Conservation (phyloP, 2,113 vertebrate genomes). For the Brachirus orientalis region DNA sequence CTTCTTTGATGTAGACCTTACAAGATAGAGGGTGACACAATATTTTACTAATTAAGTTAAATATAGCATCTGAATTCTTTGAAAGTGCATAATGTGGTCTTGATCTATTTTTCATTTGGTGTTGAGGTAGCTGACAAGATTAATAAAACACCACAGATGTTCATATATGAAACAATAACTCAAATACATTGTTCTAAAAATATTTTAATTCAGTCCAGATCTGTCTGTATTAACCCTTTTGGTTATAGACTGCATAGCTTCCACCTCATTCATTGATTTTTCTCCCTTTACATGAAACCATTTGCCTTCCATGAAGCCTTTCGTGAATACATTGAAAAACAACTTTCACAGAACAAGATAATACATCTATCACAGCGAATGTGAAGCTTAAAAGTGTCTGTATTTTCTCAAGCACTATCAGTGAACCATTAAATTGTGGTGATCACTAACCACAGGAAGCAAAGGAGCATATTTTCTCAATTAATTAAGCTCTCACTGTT, state of each 20-base stretch:
- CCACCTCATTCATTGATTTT: slow-evolving; percentile 5
- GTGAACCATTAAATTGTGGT: neutral
- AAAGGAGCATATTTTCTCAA: no score
- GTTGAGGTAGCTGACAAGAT: slow-evolving; percentile 2
- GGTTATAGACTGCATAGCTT: neutral
- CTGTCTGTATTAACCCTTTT: slow-evolving; percentile 10
- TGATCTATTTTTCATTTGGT: slow-evolving; percentile 4
- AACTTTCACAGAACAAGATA: slow-evolving; percentile 20
- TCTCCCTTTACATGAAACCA: no score
- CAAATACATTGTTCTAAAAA: slow-evolving; percentile 16
- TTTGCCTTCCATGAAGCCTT: slow-evolving; percentile 5
- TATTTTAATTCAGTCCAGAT: slow-evolving; percentile 36
- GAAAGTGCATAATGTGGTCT: neutral
- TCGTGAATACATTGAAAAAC: slow-evolving; percentile 33
- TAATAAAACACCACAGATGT: slow-evolving; percentile 30
- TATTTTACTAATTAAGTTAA: neutral
- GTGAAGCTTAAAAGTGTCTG: neutral
- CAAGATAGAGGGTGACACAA: neutral
- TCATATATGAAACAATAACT: slow-evolving; percentile 38
- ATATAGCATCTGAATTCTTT: slow-evolving; percentile 4
- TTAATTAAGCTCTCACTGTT: no score
- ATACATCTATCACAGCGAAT: slow-evolving; percentile 8
- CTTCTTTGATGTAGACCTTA: slow-evolving; percentile 21
- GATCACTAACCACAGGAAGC: no score
- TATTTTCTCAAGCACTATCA: slow-evolving; percentile 11